Evolutionary conservation across 92 coral and sea anemone species (phyloP).

Genomic region (Palythoa caribaeorum): DNA sequence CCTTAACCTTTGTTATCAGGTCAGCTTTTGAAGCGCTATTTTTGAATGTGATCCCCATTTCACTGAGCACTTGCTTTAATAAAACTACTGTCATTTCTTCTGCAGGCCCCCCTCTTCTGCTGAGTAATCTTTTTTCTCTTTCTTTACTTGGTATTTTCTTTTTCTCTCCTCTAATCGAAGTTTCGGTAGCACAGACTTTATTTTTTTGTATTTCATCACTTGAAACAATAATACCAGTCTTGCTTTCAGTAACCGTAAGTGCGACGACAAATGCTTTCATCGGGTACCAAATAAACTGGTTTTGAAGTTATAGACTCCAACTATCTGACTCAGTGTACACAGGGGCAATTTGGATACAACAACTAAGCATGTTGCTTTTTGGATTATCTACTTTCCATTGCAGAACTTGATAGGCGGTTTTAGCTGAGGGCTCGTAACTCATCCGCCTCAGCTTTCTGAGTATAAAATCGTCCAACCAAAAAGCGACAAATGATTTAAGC

Average conservation of each 20-base stretch:
- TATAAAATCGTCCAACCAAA: neutral
- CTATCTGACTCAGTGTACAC: conserved; percentile 19
- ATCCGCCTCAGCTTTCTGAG: neutral
- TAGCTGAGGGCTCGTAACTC: neutral
- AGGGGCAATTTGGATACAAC: conserved; percentile 24
- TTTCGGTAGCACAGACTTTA: neutral
- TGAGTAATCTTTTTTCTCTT: neutral
- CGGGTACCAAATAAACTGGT: conserved; percentile 21
- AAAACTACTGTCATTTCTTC: conserved; percentile 3
- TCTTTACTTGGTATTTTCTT: neutral
- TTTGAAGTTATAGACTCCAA: conserved; percentile 21
- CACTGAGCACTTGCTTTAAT: neutral
- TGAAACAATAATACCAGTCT: neutral
- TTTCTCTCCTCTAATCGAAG: neutral
- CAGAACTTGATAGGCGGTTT: neutral
- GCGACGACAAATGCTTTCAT: too few relatives aligned
- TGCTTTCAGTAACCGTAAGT: neutral
- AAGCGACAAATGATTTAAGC: neutral
- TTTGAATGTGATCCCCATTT: neutral
- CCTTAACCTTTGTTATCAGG: neutral
- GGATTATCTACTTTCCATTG: conserved; percentile 18
- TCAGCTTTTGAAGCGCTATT: too few relatives aligned
- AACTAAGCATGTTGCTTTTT: neutral
- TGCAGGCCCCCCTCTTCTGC: neutral
- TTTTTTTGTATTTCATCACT: neutral